A percentile compares a stretch with the other conserved stretches of the same genome.
Conservation (phyloP, 2,113 vertebrate species). For the Atherinomorus stipes region DNA sequence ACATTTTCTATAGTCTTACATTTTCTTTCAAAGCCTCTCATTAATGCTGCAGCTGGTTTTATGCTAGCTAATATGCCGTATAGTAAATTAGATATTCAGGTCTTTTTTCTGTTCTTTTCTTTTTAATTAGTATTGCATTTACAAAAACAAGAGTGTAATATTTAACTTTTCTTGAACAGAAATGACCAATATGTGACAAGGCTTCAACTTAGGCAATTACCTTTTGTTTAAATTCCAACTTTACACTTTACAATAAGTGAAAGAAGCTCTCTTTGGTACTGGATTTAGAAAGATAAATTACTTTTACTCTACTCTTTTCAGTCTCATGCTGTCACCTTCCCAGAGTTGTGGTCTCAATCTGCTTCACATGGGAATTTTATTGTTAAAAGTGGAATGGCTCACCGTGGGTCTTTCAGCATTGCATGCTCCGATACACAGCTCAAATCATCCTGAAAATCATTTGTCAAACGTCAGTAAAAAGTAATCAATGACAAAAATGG, state of each 20-base stretch:
- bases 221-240: no score
- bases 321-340: neutral
- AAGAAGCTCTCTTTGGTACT: neutral
- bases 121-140: no score
- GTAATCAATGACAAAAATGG: conserved; percentile 11
- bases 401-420: conserved; percentile 14
- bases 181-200: no score
- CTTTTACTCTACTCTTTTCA: no score
- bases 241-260: no score
- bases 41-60: conserved; percentile 9
- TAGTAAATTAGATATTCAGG: neutral
- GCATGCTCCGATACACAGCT: conserved; percentile 4
- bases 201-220: no score
- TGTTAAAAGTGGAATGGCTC: conserved; percentile 36
- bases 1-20: neutral
- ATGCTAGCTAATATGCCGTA: neutral
- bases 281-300: neutral
- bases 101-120: no score
- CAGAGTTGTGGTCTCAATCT: neutral
- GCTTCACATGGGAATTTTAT: neutral
- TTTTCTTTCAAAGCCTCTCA: conserved; percentile 4
- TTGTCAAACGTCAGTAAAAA: conserved; percentile 4
- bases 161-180: no score
- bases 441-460: conserved; percentile 8
- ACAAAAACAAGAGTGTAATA: no score